Evolutionary conservation across 2,888 invertebrate genomes (phyloP).

Genomic region (Oscheius myriophilus): DNA sequence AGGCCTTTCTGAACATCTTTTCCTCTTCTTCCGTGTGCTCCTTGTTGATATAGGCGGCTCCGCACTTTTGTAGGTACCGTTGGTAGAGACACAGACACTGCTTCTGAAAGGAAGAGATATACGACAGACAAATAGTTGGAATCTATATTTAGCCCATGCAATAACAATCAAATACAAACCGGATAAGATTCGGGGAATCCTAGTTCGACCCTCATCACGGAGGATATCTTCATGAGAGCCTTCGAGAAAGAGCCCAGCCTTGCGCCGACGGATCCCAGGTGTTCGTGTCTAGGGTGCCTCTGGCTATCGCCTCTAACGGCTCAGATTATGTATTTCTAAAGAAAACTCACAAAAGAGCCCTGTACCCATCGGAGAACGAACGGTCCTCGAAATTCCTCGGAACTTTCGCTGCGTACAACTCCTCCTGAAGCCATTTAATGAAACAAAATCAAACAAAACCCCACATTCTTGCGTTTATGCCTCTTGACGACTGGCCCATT

Average conservation of each 20-base stretch:
- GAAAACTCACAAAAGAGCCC: background rate
- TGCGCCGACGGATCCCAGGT: background rate
- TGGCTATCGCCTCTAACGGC: background rate
- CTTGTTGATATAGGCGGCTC: constrained; percentile 19
- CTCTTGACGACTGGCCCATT: background rate
- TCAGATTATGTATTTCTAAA: too few relatives aligned
- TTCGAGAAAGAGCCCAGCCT: constrained; percentile 12
- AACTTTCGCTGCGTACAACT: too few relatives aligned
- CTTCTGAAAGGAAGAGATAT: background rate
- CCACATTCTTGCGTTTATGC: background rate
- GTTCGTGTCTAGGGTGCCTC: background rate
- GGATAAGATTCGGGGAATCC: constrained; percentile 16
- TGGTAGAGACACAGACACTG: constrained; percentile 6
- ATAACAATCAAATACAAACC: too few relatives aligned
- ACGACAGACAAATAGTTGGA: background rate
- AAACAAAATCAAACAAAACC: too few relatives aligned
- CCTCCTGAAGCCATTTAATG: too few relatives aligned
- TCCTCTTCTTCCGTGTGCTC: constrained; percentile 23
- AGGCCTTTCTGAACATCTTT: constrained; percentile 16
- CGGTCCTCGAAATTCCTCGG: background rate
- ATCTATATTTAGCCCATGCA: too few relatives aligned
- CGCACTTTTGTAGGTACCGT: constrained; percentile 14
- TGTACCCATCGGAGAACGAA: background rate
- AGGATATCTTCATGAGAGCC: constrained; percentile 7
- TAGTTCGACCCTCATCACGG: constrained; percentile 16